phyloP scores from a whole-genome alignment of 1,140 invertebrate species.

The Luehdorfia chinensis region DNA sequence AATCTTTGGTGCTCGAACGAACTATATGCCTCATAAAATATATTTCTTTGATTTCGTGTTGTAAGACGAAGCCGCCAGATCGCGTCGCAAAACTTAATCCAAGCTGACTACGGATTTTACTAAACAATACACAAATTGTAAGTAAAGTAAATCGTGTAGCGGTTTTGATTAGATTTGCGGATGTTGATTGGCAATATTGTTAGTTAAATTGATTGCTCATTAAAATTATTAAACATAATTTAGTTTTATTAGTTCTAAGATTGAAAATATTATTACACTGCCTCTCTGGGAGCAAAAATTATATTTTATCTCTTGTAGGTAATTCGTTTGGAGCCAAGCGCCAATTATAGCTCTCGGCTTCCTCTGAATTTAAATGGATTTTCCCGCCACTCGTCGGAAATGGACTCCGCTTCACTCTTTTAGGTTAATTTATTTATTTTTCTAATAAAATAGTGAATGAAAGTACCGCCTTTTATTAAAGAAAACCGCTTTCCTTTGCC shows the following conservation, averaged over 20 bases:
- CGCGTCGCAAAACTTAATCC: not conserved
- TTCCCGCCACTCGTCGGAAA: constrained; percentile 9
- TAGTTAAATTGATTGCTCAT: constrained; percentile 8
- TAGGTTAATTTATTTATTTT: constrained; percentile 38
- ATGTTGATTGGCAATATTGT: too few relatives aligned
- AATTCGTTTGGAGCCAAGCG: constrained; percentile 26
- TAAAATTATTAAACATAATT: not conserved
- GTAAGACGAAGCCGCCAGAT: not conserved
- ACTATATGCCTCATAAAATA: not conserved
- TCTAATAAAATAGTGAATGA: constrained; percentile 32
- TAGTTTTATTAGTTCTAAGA: not conserved
- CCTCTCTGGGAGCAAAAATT: constrained; percentile 6
- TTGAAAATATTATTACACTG: not conserved
- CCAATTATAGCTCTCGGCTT: constrained; percentile 26
- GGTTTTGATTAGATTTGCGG: too few relatives aligned
- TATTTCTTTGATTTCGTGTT: not conserved
- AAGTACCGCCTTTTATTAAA: constrained; percentile 19
- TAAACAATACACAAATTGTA: not conserved
- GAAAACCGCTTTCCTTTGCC: not conserved
- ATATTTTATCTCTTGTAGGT: constrained; percentile 18
- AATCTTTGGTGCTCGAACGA: constrained; percentile 6
- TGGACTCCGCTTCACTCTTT: constrained; percentile 17
- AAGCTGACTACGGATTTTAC: not conserved
- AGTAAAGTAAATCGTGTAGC: too few relatives aligned
- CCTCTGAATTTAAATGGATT: constrained; percentile 29